Base-by-base conservation (phyloP, 2,113 vertebrate genomes). In the Prunella fulvescens region DNA sequence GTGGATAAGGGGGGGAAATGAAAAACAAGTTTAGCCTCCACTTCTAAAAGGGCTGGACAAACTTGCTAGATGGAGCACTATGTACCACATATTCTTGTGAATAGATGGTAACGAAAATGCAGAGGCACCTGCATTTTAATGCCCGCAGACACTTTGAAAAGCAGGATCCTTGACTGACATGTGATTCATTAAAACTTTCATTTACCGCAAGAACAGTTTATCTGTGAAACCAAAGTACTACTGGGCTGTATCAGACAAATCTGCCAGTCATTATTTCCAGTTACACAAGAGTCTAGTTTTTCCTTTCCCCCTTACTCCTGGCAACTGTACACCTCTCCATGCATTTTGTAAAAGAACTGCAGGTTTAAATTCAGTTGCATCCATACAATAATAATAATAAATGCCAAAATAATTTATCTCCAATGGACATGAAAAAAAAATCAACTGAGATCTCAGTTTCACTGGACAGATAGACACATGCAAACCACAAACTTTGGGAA, bases 1-100 rank as follows among this genome's bases (percentile, higher is more conserved):
- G 95, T 83, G 72, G 90, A 70, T 89, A 95, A 93, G 71, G 81
- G 66, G 70, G 86, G 74, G 72, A 96, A 91, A 91, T 0, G 20
- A 90, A 97, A 97, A 98, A 97, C 94, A 96, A 96, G 92, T 93
- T 96, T 91, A 96, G 93, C 95, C 78, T 97, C 95, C 79, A 91
- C 82, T 92, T 97, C 33, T 64, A 82, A 86, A 95, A 85, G 40
- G 66, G 87, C 74, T 95, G 93, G 85, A 90, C 95, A 92, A 96
- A 97, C 64, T 78, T 71, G 80, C 83, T 93, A 61, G 81, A 86
- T 0, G 0, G 72, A 87, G 74, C 77, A 62, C 64, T 87, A 62
- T 54, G 58, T 58, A 64, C 29, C 12, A 0, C 56, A 62, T 2
- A 40, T 77, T 97, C 92, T 81, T 97, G 89, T 96, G 96, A 97